phyloP scores from a whole-genome alignment of 2,113 vertebrate genomes.

The Parus major region DNA sequence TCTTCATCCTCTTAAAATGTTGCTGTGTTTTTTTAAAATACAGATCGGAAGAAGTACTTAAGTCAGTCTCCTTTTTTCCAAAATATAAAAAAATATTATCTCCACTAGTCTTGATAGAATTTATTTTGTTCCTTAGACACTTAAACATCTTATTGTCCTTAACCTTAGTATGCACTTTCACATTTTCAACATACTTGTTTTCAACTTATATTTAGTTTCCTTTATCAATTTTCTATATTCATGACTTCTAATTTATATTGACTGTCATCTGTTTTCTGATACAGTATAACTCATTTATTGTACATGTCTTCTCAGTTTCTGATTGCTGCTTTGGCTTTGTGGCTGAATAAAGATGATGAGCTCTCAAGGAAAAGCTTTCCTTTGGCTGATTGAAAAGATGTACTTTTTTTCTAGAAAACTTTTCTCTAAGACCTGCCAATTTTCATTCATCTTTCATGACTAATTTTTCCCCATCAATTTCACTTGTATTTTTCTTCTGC shows the following conservation, averaged over 20 bases:
- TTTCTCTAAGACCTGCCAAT: slow-evolving; percentile 13
- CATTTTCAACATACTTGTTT: neutral
- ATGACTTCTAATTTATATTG: slow-evolving; percentile 11
- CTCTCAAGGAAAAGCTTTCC: slow-evolving; percentile 21
- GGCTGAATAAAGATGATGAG: slow-evolving; percentile 41
- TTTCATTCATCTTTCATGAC: slow-evolving; percentile 24
- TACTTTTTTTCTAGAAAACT: neutral
- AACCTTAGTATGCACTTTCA: neutral
- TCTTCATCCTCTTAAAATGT: neutral
- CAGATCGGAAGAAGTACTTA: neutral
- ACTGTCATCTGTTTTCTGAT: neutral
- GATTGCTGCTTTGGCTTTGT: slow-evolving; percentile 53
- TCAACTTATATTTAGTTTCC: neutral
- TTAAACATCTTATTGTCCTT: neutral
- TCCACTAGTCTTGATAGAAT: neutral
- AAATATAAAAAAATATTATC: neutral
- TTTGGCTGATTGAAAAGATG: slow-evolving; percentile 31
- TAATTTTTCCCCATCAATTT: slow-evolving; percentile 24
- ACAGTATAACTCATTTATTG: neutral
- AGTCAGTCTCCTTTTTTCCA: neutral
- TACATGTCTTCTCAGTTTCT: neutral
- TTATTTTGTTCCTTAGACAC: neutral
- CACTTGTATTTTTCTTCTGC: slow-evolving; percentile 21
- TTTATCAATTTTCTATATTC: neutral
- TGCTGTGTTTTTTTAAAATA: neutral